Evolutionary conservation across 2,113 vertebrate genomes (phyloP).

Genomic region (Cynopterus brachyotis): DNA sequence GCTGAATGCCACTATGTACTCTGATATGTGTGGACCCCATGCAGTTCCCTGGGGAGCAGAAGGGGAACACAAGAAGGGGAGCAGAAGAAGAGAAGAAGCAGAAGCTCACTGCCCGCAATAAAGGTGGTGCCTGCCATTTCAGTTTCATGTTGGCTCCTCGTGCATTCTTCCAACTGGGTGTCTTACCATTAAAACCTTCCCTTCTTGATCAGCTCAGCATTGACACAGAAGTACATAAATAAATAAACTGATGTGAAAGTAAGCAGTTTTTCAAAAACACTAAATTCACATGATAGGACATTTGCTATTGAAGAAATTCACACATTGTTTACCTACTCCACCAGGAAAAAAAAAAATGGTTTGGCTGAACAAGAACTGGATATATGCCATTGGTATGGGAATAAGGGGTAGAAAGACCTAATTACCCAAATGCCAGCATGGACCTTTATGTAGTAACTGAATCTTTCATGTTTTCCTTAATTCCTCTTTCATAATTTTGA

Average conservation of each 20-base stretch:
- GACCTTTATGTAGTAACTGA: neutral
- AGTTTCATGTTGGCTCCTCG: no score
- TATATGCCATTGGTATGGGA: neutral
- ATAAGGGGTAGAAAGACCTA: neutral
- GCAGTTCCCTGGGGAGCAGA: no score
- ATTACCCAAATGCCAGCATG: neutral
- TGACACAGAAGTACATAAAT: neutral
- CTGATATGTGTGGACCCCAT: no score
- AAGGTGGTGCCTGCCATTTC: no score
- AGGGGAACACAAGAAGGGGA: no score
- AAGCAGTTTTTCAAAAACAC: neutral
- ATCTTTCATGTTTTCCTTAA: neutral
- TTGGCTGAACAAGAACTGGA: neutral
- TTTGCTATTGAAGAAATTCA: neutral
- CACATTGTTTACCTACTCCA: neutral
- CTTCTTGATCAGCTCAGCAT: no score
- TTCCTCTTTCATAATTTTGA: neutral
- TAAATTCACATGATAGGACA: neutral
- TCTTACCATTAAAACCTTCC: no score
- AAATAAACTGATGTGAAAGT: neutral
- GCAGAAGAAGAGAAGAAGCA: no score
- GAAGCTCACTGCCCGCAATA: no score
- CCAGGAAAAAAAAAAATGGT: slow-evolving; percentile 42
- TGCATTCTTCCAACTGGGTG: no score
- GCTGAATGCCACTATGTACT: no score